Conservation (phyloP, 2,888 invertebrate species). For the Taphrorychus bicolor region DNA sequence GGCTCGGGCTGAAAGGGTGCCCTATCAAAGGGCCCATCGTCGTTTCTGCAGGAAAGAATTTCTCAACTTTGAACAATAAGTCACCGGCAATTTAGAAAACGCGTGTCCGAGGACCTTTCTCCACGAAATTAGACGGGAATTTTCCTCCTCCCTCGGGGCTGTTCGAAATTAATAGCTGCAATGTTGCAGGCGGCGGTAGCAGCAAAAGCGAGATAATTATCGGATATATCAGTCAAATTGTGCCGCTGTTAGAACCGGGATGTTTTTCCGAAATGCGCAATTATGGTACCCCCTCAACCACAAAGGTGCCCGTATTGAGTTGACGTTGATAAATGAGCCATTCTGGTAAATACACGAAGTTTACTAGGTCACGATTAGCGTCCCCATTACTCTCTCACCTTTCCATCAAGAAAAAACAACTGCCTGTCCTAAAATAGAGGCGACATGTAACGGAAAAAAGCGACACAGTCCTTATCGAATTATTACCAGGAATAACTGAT, state of each 20-base stretch:
- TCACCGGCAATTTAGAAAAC: slow-evolving; percentile 49
- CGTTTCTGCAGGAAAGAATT: slow-evolving; percentile 44
- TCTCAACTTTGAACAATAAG: slow-evolving; percentile 50
- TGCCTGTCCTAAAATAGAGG: background rate
- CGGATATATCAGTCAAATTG: slow-evolving; percentile 8
- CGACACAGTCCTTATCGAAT: no score
- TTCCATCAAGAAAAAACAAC: background rate
- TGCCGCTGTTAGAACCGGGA: slow-evolving; percentile 5
- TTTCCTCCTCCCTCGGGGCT: no score
- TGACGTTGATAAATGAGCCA: slow-evolving; percentile 29
- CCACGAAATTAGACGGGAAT: slow-evolving; percentile 46
- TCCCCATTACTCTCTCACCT: background rate
- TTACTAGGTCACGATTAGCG: background rate
- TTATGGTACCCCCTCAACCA: slow-evolving; percentile 24
- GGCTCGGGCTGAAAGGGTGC: slow-evolving; percentile 40
- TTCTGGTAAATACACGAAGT: slow-evolving; percentile 12
- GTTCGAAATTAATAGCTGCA: no score
- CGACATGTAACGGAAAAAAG: no score
- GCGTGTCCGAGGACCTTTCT: slow-evolving; percentile 48
- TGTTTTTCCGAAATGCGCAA: slow-evolving; percentile 22
- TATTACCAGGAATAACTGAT: background rate
- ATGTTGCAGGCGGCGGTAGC: no score
- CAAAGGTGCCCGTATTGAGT: slow-evolving; percentile 25
- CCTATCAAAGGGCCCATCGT: slow-evolving; percentile 47
- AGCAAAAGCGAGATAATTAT: slow-evolving; percentile 9